phyloP scores from a whole-genome alignment of 2,888 invertebrate genomes.

The Capitulum mitella region DNA sequence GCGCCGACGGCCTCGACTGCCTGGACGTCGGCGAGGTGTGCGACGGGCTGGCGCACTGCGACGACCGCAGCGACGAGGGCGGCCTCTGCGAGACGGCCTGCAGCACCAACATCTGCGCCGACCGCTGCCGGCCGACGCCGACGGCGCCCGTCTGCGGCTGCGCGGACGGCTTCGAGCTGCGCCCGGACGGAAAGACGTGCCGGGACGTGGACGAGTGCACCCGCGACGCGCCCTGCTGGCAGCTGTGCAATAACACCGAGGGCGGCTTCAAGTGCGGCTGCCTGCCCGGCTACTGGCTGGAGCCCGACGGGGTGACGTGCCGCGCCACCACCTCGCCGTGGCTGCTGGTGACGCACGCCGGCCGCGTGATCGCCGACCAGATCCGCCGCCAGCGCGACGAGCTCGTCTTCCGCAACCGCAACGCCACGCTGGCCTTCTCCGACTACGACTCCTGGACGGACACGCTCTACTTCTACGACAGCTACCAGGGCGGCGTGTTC shows the following conservation, averaged over 20 bases:
- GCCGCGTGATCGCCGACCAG: neutral
- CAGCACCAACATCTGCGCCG: neutral
- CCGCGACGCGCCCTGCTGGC: constrained; percentile 26
- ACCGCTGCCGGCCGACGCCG: constrained; percentile 8
- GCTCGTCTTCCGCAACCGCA: neutral
- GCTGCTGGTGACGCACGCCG: neutral
- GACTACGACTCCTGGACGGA: constrained; percentile 14
- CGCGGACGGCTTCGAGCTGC: neutral
- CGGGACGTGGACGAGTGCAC: constrained; percentile 37
- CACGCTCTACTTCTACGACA: constrained; percentile 6
- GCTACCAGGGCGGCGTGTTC: constrained; percentile 5
- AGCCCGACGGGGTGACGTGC: neutral
- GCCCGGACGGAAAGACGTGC: neutral
- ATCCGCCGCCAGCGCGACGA: neutral
- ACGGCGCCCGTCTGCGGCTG: constrained; percentile 1
- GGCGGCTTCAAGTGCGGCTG: constrained; percentile 37
- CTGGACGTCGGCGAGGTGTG: neutral
- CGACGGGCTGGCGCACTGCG: constrained; percentile 27
- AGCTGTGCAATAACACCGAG: constrained; percentile 38
- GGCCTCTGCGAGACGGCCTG: constrained; percentile 9
- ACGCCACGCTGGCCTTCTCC: neutral
- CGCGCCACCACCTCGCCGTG: neutral
- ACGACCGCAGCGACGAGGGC: constrained; percentile 27
- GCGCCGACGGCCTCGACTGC: constrained; percentile 20
- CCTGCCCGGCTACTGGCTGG: constrained; percentile 36